Conservation (phyloP, 2,888 invertebrate genomes). For the Lamellibrachia columna region DNA sequence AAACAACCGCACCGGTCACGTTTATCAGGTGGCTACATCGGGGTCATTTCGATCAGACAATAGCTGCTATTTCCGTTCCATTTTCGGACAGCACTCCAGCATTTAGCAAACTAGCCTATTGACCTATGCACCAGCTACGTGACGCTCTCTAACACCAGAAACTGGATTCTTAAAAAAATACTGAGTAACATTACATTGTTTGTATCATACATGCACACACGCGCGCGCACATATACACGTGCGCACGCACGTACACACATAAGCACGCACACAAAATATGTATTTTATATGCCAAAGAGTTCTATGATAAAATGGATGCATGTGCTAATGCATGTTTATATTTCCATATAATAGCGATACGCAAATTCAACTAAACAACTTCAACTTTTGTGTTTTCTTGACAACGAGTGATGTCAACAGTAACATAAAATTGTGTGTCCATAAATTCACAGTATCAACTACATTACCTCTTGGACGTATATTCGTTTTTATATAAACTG, state of each 20-base stretch:
- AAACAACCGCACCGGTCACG: background rate
- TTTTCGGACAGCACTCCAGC: background rate
- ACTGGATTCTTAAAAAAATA: background rate
- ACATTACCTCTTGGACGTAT: background rate
- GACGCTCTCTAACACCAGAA: too few species aligned
- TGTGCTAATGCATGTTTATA: too few species aligned
- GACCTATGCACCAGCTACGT: background rate
- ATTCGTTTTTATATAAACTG: background rate
- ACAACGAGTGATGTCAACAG: too few species aligned
- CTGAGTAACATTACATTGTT: background rate
- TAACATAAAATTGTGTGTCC: too few species aligned
- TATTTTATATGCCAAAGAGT: too few species aligned
- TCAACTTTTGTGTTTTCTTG: too few species aligned
- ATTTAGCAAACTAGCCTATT: background rate
- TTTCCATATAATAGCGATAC: too few species aligned
- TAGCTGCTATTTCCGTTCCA: background rate
- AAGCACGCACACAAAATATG: too few species aligned
- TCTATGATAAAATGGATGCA: too few species aligned
- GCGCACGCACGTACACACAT: background rate
- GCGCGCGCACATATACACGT: background rate
- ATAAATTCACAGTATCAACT: too few species aligned
- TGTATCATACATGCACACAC: background rate
- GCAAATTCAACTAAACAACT: too few species aligned
- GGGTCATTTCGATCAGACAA: background rate
- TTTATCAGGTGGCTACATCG: background rate